phyloP scores from a whole-genome alignment of 1,140 invertebrate species.

The Tyrophagus putrescentiae region DNA sequence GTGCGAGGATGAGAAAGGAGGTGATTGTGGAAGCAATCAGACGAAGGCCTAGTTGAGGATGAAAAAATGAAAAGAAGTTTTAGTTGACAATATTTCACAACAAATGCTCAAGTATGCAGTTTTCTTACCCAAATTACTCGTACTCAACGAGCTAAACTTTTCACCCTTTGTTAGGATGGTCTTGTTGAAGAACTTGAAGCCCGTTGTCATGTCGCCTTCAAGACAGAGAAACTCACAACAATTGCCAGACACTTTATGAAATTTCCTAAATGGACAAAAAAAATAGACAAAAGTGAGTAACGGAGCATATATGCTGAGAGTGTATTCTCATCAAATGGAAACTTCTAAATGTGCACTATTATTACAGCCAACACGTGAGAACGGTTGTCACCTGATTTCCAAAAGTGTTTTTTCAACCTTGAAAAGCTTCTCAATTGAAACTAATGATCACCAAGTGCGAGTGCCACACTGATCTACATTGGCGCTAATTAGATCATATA shows the following conservation, averaged over 20 bases:
- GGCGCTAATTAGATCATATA: background rate
- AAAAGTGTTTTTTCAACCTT: background rate
- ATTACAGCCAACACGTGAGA: background rate
- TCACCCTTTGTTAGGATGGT: slow-evolving; percentile 7
- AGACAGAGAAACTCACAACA: slow-evolving; percentile 35
- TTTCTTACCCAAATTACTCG: slow-evolving; percentile 19
- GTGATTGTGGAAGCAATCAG: slow-evolving; percentile 37
- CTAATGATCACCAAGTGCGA: background rate
- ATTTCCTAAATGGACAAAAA: slow-evolving; percentile 20
- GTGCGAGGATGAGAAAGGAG: slow-evolving; percentile 36
- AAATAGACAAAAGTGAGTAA: slow-evolving; percentile 1
- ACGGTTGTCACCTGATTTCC: background rate
- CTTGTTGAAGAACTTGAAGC: slow-evolving; percentile 9
- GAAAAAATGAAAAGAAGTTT: slow-evolving; percentile 14
- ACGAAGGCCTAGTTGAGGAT: slow-evolving; percentile 32
- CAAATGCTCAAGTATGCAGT: background rate
- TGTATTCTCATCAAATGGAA: background rate
- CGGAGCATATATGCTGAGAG: background rate
- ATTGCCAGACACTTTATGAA: slow-evolving; percentile 28
- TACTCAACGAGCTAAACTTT: slow-evolving; percentile 16
- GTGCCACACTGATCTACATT: background rate
- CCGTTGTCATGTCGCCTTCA: slow-evolving; percentile 23
- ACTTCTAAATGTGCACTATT: background rate
- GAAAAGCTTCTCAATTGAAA: background rate
- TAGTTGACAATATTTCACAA: slow-evolving; percentile 30